Evolutionary conservation across 2,888 invertebrate species (phyloP).

Genomic region (Phaedon cochleariae): DNA sequence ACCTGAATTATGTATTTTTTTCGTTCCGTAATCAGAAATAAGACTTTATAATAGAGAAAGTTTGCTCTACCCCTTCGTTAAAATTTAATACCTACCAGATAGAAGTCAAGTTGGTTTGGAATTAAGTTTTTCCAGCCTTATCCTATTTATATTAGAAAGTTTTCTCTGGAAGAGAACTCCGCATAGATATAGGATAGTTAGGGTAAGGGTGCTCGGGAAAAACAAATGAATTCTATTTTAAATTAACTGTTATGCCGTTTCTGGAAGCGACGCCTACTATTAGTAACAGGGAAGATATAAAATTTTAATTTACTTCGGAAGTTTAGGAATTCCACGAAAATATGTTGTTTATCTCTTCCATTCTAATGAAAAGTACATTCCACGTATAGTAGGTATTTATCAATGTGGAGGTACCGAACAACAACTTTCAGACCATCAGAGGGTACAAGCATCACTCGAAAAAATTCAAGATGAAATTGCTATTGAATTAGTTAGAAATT

Average conservation of each 20-base stretch:
- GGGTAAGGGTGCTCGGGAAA: not conserved
- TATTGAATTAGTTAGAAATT: too few species aligned
- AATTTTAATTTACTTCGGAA: not conserved
- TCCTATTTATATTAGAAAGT: not conserved
- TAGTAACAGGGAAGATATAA: not conserved
- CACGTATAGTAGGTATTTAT: too few species aligned
- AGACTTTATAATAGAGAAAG: too few species aligned
- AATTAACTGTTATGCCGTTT: not conserved
- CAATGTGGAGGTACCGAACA: too few species aligned
- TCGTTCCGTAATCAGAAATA: too few species aligned
- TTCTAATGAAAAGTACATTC: not conserved
- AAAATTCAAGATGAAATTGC: too few species aligned
- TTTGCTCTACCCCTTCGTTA: slow-evolving; percentile 17
- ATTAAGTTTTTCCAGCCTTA: slow-evolving; percentile 23
- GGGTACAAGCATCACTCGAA: too few species aligned
- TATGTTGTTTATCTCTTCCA: not conserved
- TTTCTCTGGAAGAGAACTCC: not conserved
- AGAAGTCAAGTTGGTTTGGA: slow-evolving; percentile 29
- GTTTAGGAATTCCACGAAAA: not conserved
- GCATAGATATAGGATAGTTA: not conserved
- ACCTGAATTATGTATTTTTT: too few species aligned
- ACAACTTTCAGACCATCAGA: too few species aligned
- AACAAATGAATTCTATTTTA: not conserved
- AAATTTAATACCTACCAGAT: slow-evolving; percentile 27
- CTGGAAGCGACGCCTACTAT: not conserved